phyloP scores from a whole-genome alignment of 1,140 invertebrate genomes.

The Drosophila busckii region DNA sequence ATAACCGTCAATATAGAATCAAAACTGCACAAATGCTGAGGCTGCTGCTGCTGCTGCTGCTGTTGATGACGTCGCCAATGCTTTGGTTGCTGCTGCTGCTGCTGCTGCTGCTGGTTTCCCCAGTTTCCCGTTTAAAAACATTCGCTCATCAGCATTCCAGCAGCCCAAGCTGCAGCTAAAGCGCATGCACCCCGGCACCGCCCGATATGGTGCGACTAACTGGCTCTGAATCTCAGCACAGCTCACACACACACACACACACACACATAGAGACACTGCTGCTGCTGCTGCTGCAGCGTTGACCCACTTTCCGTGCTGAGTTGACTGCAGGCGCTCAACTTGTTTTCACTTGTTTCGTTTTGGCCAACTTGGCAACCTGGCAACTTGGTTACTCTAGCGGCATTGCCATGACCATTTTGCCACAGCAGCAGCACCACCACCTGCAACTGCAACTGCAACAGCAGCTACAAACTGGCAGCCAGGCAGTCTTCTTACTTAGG shows the following conservation, averaged over 20 bases:
- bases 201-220: neutral
- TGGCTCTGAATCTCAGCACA: no score
- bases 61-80: conserved; percentile 30
- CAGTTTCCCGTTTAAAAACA: conserved; percentile 47
- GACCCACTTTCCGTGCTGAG: conserved; percentile 60
- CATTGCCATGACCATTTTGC: no score
- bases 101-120: conserved; percentile 21
- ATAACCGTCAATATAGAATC: conserved; percentile 75
- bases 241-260: no score
- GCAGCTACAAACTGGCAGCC: conserved; percentile 18
- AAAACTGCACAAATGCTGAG: conserved; percentile 32
- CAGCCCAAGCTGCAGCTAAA: conserved; percentile 26
- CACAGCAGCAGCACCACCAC: conserved; percentile 15
- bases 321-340: conserved; percentile 53
- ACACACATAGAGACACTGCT: no score
- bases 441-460: conserved; percentile 20
- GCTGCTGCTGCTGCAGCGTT: conserved; percentile 15
- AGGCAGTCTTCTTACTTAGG: neutral
- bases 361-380: conserved; percentile 33
- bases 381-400: no score
- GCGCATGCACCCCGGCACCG: conserved; percentile 9
- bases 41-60: no score
- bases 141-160: conserved; percentile 53
- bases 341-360: conserved; percentile 76
- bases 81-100: no score